Base-by-base conservation (phyloP, 2,797 vertebrate species). In the Pseudochromis fuscus region DNA sequence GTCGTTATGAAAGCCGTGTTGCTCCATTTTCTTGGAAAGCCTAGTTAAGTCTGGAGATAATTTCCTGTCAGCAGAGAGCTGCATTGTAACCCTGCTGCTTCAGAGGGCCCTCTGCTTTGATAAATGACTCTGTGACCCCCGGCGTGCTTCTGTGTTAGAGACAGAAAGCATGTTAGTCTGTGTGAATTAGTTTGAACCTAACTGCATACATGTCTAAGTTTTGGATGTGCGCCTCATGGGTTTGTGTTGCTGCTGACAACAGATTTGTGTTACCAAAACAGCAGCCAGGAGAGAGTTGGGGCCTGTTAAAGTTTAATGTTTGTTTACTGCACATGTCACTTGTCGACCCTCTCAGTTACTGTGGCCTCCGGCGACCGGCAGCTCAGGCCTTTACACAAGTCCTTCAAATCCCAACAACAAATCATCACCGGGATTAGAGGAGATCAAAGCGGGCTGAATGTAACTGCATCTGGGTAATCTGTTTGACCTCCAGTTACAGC, bases 231-330 rank as follows among this genome's bases (percentile, higher is more conserved):
- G 52, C 18, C 10, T 4, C 5, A 66, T 63, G 69, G 49, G 61
- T 84, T 61, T 56, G 46, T 69, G 45, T 46, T 61, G 28, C 68
- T 79, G 83, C 72, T 63, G 50, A 78, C 75, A 75, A 72, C 64
- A 76, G 79, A 75, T 73, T 83, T 45, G 0, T 18, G 82, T 92
- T 90, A 80, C 91, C 79, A 56, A 49, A 84, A 75, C 76, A 79
- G 75, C 61, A 49, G 81, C 74, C 44, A 9, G 27, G 49, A 66
- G 82, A 78, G 74, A 82, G 70, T 82, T 72, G 3, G 71, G 82
- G 72, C 60, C 68, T 66, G 89, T 93, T 91, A 92, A 94, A 91
- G 77, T 92, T 93, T 94, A 90, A 93, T 91, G 86, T 87, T 90
- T 81, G 59, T 77, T 88, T 85, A 81, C 76, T 85, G 79, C 71